Evolutionary conservation across 2,797 vertebrate species (phyloP), one percentile per base, ranked within the genome.

Genomic region (Crocidura indochinensis): DNA sequence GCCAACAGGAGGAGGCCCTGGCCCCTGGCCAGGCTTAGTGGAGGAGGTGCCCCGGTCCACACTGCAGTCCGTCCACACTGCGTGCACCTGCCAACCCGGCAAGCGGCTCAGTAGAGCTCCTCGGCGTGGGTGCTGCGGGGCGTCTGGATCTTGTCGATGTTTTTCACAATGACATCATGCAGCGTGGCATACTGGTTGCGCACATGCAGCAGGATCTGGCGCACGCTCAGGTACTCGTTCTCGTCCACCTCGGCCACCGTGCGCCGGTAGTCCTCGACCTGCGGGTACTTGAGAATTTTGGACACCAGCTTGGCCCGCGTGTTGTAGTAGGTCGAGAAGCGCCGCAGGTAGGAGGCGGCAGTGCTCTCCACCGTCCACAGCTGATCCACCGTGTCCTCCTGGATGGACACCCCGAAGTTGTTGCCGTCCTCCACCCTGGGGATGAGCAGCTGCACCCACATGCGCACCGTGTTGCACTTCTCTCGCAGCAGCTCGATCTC

Each of bases 381-480:
- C 78, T 92, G 89, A 76, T 90, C 94, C 77, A 84, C 85, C 0
- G 81, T 92, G 82, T 94, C 94, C 56, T 89, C 85, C 71, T 96
- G 92, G 47, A 95, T 69, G 8, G 94, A 94, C 87, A 94, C 93
- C 2, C 94, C 87, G 5, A 93, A 95, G 87, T 92, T 93, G 81
- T 94, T 93, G 80, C 91, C 85, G 9, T 95, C 88, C 75, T 94
- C 95, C 71, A 85, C 91, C 82, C 77, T 88, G 0, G 93, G 94
- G 62, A 96, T 93, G 46, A 94, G 91, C 64, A 92, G 91, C 87
- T 94, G 87, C 79, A 96, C 94, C 85, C 93, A 93, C 77, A 96
- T 84, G 2, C 51, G 76, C 56, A 95, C 84, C 0, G 94, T 94
- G 91, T 68, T 94, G 84, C 96, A 94, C 26, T 95, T 94, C 84